These are phyloP conservation scores for Cheilosia vulpina DNA, from an alignment of 2,888 invertebrate species.

Conservation along the genomic window DNA sequence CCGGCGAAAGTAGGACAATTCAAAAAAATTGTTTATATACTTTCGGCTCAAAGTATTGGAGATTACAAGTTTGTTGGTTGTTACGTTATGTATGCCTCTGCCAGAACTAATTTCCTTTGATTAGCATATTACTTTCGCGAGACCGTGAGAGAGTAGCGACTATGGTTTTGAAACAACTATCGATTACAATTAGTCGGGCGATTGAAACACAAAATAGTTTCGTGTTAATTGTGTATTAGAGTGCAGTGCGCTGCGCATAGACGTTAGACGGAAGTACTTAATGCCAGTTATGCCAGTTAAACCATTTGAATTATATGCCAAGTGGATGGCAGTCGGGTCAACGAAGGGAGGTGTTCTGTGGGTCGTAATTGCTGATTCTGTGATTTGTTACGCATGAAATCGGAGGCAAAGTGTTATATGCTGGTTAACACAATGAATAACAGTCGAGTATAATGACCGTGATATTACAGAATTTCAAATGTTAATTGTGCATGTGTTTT, in stretches of 20 bases:
- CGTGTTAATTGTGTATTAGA: conserved; percentile 63
- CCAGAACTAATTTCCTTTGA: conserved; percentile 37
- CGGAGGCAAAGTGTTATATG: neutral
- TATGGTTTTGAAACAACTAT: conserved; percentile 52
- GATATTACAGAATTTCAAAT: conserved; percentile 11
- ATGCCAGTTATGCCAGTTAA: conserved; percentile 45
- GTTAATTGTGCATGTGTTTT: conserved; percentile 9
- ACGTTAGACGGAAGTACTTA: conserved; percentile 47
- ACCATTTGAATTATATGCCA: conserved; percentile 29
- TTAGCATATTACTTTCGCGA: conserved; percentile 29
- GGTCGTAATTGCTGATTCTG: conserved; percentile 14
- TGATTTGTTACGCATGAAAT: conserved; percentile 30
- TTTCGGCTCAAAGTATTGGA: conserved; percentile 34
- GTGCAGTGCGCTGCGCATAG: conserved; percentile 22
- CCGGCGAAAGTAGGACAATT: conserved; percentile 57
- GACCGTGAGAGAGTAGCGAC: neutral
- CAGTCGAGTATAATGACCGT: conserved; percentile 7
- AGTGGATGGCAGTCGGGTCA: neutral
- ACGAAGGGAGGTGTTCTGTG: neutral
- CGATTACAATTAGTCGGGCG: conserved; percentile 55
- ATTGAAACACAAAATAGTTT: conserved; percentile 64
- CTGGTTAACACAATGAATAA: conserved; percentile 5
- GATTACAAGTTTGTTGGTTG: neutral
- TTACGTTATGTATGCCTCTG: neutral
- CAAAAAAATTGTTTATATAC: conserved; percentile 58